Evolutionary conservation across 2,797 vertebrate species (phyloP).

Genomic region (Enteromius radiatus): DNA sequence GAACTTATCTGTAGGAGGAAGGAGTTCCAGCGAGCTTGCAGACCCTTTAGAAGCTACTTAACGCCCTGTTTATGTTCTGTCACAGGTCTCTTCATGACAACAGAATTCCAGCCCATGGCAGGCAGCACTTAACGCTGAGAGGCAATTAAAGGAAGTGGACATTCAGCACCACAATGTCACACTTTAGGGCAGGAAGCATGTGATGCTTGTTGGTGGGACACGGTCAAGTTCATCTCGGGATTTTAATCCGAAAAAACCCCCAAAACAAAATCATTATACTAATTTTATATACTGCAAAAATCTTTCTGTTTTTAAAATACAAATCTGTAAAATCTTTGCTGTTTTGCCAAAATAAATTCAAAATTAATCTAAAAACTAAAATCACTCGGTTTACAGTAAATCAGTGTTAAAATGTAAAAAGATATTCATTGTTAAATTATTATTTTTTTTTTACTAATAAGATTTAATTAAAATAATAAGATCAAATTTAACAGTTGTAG

Average conservation of each 20-base stretch:
- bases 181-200: constrained; percentile 52
- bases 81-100: constrained; percentile 55
- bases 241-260: neutral
- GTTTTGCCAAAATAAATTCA: neutral
- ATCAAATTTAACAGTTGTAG: neutral
- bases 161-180: constrained; percentile 48
- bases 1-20: constrained; percentile 43
- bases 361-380: neutral
- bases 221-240: constrained; percentile 42
- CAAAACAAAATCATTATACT: neutral
- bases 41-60: constrained; percentile 47
- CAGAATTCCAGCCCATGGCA: constrained; percentile 54
- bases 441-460: no score
- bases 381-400: neutral
- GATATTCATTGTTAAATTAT: neutral
- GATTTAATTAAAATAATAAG: neutral
- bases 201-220: constrained; percentile 34
- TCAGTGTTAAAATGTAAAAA: neutral
- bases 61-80: constrained; percentile 51
- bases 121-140: constrained; percentile 51
- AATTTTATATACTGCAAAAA: constrained; percentile 5
- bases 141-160: constrained; percentile 58
- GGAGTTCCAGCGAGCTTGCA: constrained; percentile 16
- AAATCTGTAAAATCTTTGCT: no score
- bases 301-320: neutral